Evolutionary conservation across 2,888 invertebrate species (phyloP), one percentile per base, ranked within the genome.

Genomic region (Calliopum simillimum): DNA sequence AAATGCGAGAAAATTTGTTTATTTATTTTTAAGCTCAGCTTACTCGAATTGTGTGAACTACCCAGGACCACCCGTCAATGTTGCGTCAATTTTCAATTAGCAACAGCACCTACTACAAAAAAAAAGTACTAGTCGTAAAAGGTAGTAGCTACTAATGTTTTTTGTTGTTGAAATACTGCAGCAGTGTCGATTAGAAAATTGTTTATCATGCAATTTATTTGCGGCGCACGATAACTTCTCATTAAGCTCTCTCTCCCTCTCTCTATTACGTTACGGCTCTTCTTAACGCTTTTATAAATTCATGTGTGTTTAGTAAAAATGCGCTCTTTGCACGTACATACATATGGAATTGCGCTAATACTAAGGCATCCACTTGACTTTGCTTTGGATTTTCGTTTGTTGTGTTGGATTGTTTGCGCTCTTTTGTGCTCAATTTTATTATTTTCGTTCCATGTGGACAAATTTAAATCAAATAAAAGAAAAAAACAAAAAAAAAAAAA

Each of bases 381-480:
- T 21, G 44, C 41, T 16, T 61, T 41, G 44, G 59, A 19, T 16
- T 41, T 44, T 43, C 19, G 23, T 58, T 62, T 46, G n/a, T 47
- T 25, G 21, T 19, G 25, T 49, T 16, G 44, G 14, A 14, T 41
- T 41, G 8, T n/a, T 5, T 61, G 46, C 33, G 33, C 33, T 33
- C 33, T 33, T 33, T 8, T 33, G 33, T 46, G 61, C 61, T 61
- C 61, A 46, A 56, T 23, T 56, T 23, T n/a, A 23, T 23, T 56
- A 61, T 61, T 61, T 33, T 44, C 43, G 65, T 23, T 55, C 43
- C 65, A 65, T 65, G 65, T 65, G 65, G 65, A 65, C 65, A 65
- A 53, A 65, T 65, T 51, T 51, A 64, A 65, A 55, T 53, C 65
- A 55, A 65, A 43, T 55, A 65, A 65, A 43, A 55, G 44, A 14